Base-by-base conservation (phyloP, 2,888 invertebrate genomes). In the Sthenelais limicola region DNA sequence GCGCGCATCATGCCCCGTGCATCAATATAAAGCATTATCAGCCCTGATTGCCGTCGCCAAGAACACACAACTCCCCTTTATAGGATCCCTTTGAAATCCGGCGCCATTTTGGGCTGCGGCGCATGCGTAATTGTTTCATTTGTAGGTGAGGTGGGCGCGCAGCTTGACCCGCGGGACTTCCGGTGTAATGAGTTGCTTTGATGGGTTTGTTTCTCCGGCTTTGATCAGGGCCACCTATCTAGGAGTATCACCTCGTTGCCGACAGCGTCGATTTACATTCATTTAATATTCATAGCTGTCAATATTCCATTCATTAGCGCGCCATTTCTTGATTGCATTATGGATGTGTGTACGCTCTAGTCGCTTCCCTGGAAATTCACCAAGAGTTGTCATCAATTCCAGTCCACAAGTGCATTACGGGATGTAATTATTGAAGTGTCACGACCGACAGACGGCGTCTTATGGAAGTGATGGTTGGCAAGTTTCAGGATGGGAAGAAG, bases 111-210 rank as follows among this genome's bases (percentile, higher is more conserved):
- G 62, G 43, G 62, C 43, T 38, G 3, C 15, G 38, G 62, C 62
- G 62, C 62, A 62, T 62, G 62, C 62, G 62, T 38, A 62, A 62
- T 62, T 62, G 62, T 62, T 62, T 62, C 62, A 62, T 62, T 62
- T 62, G 62, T 62, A 62, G 38, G 62, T 62, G 24, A 38, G 15
- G 62, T n/a, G 38, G 38, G 62, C 62, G 62, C 43, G 62, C 26
- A 35, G 62, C 35, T 62, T 62, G 62, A 62, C 62, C 62, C 62
- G 3, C 24, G 62, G 38, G 62, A 38, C 62, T 43, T 30, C 62
- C 3, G 62, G 62, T 62, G 62, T 62, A 62, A 62, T 62, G 62
- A 62, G 43, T n/a, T 43, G 43, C 62, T 62, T 62, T 62, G 62
- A 62, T 62, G 62, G n/a, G 38, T 62, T 62, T 62, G 62, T 62